A percentile compares a stretch with the other conserved stretches of the same genome.
These are phyloP conservation scores for Numenius phaeopus DNA, from an alignment of 2,797 vertebrate genomes.

Conservation along the genomic window DNA sequence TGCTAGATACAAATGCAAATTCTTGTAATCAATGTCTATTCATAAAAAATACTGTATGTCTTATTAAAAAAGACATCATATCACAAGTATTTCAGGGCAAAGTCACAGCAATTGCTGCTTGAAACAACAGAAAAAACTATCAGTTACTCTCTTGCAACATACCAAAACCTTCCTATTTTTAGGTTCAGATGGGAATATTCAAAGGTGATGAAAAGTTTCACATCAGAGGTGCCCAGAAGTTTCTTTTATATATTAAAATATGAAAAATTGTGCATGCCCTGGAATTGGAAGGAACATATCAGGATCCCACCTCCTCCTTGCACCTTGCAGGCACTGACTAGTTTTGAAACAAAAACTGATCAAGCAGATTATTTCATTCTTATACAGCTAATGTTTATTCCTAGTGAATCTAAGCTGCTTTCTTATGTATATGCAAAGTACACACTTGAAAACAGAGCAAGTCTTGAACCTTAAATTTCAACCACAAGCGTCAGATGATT, in stretches of 20 bases:
- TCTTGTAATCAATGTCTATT: neutral
- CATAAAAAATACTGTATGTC: neutral
- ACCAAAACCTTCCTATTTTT: neutral
- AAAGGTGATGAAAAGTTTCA: neutral
- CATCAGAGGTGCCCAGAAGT: neutral
- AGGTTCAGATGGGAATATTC: neutral
- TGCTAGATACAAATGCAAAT: constrained; percentile 6
- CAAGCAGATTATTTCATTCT: neutral
- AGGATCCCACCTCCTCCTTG: neutral
- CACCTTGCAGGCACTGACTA: neutral
- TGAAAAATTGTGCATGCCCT: neutral
- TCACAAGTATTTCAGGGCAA: neutral
- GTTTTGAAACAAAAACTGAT: neutral
- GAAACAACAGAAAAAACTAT: neutral
- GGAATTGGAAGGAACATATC: neutral
- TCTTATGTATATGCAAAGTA: neutral
- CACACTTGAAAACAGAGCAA: neutral
- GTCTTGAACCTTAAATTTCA: neutral
- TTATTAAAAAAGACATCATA: neutral
- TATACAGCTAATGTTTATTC: neutral
- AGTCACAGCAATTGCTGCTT: neutral
- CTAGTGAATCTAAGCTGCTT: neutral
- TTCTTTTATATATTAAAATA: neutral
- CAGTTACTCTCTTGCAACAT: neutral
- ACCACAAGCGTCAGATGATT: neutral